These are phyloP conservation scores for Ctena decussata DNA, from an alignment of 2,888 invertebrate species.

Conservation along the genomic window DNA sequence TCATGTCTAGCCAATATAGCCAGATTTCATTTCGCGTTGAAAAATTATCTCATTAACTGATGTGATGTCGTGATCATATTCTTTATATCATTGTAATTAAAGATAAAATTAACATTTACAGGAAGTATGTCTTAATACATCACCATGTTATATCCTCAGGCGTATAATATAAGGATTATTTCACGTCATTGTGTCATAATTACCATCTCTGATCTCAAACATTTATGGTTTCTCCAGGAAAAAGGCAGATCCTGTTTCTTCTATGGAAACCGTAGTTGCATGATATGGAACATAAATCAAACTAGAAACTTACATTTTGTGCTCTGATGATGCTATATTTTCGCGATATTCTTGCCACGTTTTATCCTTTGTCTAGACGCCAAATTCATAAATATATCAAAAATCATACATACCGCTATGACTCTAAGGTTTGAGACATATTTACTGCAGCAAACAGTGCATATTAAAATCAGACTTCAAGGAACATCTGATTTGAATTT, in stretches of 20 bases:
- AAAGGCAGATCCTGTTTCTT: not conserved
- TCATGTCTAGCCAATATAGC: too few species aligned
- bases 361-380: too few species aligned
- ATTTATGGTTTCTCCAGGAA: not conserved
- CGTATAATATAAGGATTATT: constrained; percentile 4
- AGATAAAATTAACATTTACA: not conserved
- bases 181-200: not conserved
- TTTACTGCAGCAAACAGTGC: too few species aligned
- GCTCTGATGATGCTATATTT: too few species aligned
- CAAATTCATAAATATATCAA: too few species aligned
- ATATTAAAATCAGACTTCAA: too few species aligned
- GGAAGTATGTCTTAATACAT: constrained; percentile 1
- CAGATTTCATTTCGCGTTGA: too few species aligned
- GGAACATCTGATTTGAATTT: too few species aligned
- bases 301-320: not conserved
- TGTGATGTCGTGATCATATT: not conserved
- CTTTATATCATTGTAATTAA: not conserved
- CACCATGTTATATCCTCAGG: not conserved
- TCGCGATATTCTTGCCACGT: too few species aligned
- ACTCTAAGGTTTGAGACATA: too few species aligned
- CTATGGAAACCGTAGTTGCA: not conserved
- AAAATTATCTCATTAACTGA: too few species aligned
- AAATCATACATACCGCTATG: too few species aligned
- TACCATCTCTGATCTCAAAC: not conserved
- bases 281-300: not conserved